phyloP scores from a whole-genome alignment of 2,888 invertebrate genomes.

The Cheilosia variabilis region DNA sequence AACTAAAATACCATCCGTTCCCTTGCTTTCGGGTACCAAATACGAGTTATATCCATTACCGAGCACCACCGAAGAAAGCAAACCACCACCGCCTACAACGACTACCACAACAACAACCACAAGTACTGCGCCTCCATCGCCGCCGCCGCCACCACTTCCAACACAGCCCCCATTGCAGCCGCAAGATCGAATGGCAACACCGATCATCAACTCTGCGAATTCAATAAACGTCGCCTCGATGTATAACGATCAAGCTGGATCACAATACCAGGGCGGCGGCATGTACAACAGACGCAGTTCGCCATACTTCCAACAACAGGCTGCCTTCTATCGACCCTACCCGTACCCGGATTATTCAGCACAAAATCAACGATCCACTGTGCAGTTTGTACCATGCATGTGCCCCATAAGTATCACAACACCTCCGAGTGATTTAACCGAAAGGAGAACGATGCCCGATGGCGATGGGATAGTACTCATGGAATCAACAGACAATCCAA shows the following conservation, averaged over 20 bases:
- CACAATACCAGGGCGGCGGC: constrained; percentile 74
- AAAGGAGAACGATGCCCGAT: constrained; percentile 52
- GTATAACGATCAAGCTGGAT: constrained; percentile 48
- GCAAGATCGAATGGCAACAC: constrained; percentile 52
- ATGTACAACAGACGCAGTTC: constrained; percentile 80
- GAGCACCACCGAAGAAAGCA: constrained; percentile 48
- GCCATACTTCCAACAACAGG: constrained; percentile 76
- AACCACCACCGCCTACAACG: constrained; percentile 38
- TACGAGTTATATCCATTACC: constrained; percentile 78
- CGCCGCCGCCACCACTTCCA: constrained; percentile 72
- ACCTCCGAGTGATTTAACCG: constrained; percentile 16
- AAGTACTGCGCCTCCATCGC: constrained; percentile 66
- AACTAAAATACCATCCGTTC: constrained; percentile 76
- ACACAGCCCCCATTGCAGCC: constrained; percentile 41
- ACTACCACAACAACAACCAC: constrained; percentile 73
- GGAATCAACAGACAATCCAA: constrained; percentile 30
- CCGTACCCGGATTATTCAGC: constrained; percentile 82
- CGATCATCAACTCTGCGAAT: constrained; percentile 46
- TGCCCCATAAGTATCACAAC: constrained; percentile 80
- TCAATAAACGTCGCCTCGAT: constrained; percentile 28
- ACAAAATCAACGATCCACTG: constrained; percentile 76
- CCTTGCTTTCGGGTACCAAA: constrained; percentile 77
- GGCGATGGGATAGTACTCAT: constrained; percentile 44
- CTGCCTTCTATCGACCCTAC: constrained; percentile 80
- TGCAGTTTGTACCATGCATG: constrained; percentile 82